Evolutionary conservation across 2,113 vertebrate genomes (phyloP), one percentile per base, ranked within the genome.

Genomic region (Gavialis gangeticus): DNA sequence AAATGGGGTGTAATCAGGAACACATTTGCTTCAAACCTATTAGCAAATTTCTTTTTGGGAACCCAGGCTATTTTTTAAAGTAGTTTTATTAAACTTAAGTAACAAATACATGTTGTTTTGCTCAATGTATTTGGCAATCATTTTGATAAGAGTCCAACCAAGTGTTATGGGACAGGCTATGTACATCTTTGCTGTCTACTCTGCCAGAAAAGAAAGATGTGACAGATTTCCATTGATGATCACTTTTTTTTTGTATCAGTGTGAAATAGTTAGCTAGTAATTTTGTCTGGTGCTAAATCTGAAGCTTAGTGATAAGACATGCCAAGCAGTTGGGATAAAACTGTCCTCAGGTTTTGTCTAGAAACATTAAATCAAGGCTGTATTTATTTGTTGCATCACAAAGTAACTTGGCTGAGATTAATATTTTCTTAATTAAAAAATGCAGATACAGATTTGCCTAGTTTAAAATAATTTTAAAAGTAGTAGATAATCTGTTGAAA

Each of bases 1-100:
- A 98, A 98, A 98, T 98, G 97, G 97, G 97, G 96, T 98, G 96
- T 98, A 97, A 98, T 98, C 96, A 96, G 96, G 96, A 98, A 98
- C 97, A 98, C 86, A 94, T 97, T 98, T 92, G 92, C 97, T 95
- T 97, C 95, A 91, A 96, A 96, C 95, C 92, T 97, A 95, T 96
- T 96, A 96, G 96, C 83, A 94, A 97, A 93, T 95, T 96, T 92
- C 94, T 82, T 81, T 1, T 94, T 96, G 87, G 94, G 60, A 95
- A 91, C 86, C 58, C 94, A 79, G 87, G 87, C 81, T 85, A 64
- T 77, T 96, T 96, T 82, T 92, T 60, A 63, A 96, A 97, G 89
- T 60, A 85, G 19, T 90, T 97, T 91, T 94, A 91, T 93, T 93
- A 94, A 96, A 95, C 87, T 92, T 87, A 94, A 85, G 11, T 91